Conservation (phyloP, 2,888 invertebrate species). For the Drosophila cracens region DNA sequence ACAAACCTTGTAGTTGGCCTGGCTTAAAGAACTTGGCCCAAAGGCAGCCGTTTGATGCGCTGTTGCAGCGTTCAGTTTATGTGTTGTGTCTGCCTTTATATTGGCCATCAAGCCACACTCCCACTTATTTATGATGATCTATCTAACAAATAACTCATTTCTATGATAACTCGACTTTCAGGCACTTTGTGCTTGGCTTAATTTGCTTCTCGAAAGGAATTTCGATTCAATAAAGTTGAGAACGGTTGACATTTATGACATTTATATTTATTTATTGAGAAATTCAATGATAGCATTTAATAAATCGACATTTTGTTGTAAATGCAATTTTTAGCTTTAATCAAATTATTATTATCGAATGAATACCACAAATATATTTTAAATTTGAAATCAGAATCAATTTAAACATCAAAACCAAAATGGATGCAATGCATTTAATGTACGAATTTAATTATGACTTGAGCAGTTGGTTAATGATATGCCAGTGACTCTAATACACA, state of each 20-base stretch:
- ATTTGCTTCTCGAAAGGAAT: slow-evolving; percentile 27
- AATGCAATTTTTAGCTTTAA: background rate
- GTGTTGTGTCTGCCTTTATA: slow-evolving; percentile 31
- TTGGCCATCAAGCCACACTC: background rate
- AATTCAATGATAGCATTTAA: background rate
- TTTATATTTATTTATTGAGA: no score
- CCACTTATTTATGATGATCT: slow-evolving; percentile 46
- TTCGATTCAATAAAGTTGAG: background rate
- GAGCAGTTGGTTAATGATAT: slow-evolving; percentile 1
- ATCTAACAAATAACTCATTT: slow-evolving; percentile 62
- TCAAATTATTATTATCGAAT: background rate
- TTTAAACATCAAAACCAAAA: background rate
- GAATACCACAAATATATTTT: background rate
- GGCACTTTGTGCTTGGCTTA: slow-evolving; percentile 20
- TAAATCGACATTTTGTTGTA: background rate
- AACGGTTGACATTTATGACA: background rate
- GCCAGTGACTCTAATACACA: background rate
- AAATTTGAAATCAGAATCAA: background rate
- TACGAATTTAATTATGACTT: background rate
- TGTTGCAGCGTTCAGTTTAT: background rate
- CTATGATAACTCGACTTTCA: slow-evolving; percentile 59
- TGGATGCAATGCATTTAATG: background rate
- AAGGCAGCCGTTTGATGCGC: slow-evolving; percentile 3
- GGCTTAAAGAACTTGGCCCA: slow-evolving; percentile 7
- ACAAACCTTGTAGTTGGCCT: background rate